Conservation (phyloP, 2,797 vertebrate species). For the Poecilia picta region DNA sequence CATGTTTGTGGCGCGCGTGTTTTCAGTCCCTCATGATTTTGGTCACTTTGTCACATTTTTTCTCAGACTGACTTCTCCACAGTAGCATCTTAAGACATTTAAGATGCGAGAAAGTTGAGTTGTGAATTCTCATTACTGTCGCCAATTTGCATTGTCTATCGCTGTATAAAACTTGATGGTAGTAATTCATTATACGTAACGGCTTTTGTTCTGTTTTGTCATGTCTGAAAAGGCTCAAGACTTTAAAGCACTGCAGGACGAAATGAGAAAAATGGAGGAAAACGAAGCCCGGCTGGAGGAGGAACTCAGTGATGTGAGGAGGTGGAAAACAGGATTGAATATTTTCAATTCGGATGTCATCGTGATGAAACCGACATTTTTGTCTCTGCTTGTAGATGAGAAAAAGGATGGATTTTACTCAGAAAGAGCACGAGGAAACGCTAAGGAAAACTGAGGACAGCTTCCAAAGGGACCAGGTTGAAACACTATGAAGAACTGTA, state of each 20-base stretch:
- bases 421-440: slow-evolving; percentile 81
- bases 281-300: slow-evolving; percentile 85
- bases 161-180: background rate
- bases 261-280: slow-evolving; percentile 81
- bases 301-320: slow-evolving; percentile 82
- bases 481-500: background rate
- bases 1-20: slow-evolving; percentile 71
- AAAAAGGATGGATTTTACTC: slow-evolving; percentile 76
- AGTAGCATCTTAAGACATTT: slow-evolving; percentile 74
- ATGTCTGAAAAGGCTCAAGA: slow-evolving; percentile 61
- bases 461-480: slow-evolving; percentile 89
- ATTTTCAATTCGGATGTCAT: background rate
- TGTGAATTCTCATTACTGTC: slow-evolving; percentile 47
- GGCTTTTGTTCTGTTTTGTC: background rate
- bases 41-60: slow-evolving; percentile 76
- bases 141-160: background rate
- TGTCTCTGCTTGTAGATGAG: slow-evolving; percentile 75
- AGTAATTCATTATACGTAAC: background rate
- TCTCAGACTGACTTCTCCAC: slow-evolving; percentile 63
- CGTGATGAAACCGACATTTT: slow-evolving; percentile 6
- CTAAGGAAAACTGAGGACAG: slow-evolving; percentile 80
- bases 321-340: background rate
- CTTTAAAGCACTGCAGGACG: slow-evolving; percentile 82
- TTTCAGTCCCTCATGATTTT: slow-evolving; percentile 73
- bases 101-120: slow-evolving; percentile 39